Percentiles rank a stretch among this genome's conserved stretches.
These are phyloP conservation scores for Acrossocheilus fasciatus DNA, from an alignment of 2,797 vertebrate genomes.

Conservation along the genomic window DNA sequence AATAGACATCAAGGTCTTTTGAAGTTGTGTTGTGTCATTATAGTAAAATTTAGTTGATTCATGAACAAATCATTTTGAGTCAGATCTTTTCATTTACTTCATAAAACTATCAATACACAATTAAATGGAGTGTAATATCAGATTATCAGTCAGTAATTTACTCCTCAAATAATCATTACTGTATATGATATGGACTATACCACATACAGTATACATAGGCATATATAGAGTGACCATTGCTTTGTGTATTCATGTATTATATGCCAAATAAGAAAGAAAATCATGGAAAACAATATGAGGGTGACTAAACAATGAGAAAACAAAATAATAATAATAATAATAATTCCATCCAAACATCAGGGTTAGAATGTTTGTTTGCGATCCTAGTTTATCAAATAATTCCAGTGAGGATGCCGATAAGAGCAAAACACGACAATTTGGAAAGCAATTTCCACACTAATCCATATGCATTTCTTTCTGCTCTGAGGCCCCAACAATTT, in stretches of 20 bases:
- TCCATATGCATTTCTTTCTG: conserved; percentile 46
- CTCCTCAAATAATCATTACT: not conserved
- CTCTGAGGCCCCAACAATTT: conserved; percentile 37
- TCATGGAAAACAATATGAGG: not conserved
- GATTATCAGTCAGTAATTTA: not conserved
- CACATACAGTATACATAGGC: no score
- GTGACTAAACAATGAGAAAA: not conserved
- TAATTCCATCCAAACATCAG: not conserved
- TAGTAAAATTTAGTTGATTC: not conserved
- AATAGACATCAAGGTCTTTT: no score
- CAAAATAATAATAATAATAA: no score
- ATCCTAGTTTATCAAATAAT: conserved; percentile 22
- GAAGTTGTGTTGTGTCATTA: no score
- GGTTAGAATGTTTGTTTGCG: conserved; percentile 8
- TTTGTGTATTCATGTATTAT: not conserved
- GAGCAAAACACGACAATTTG: conserved; percentile 46
- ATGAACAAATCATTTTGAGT: not conserved
- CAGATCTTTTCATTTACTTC: no score
- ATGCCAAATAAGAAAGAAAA: not conserved
- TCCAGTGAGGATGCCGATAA: conserved; percentile 19
- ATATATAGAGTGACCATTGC: not conserved
- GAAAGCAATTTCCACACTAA: conserved; percentile 47
- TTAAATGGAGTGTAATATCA: not conserved
- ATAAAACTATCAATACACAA: no score
- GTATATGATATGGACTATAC: no score